Evolutionary conservation across 2,113 vertebrate species (phyloP).

Genomic region (Platysternon megacephalum): DNA sequence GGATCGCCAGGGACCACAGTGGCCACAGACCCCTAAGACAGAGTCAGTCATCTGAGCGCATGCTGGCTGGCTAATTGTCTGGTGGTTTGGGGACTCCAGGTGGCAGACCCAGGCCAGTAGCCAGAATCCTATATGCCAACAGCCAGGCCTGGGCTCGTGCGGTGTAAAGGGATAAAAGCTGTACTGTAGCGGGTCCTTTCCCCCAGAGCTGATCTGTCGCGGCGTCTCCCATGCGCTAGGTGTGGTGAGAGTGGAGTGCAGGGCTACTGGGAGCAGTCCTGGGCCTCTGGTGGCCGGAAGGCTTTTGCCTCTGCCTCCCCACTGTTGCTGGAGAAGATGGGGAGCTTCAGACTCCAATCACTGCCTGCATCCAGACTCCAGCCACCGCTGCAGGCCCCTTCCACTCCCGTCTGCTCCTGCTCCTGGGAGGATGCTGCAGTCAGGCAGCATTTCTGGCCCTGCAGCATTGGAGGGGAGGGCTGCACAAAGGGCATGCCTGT

Average conservation of each 20-base stretch:
- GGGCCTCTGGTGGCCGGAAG: neutral
- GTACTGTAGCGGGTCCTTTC: too few species aligned
- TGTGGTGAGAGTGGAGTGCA: neutral
- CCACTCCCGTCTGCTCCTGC: neutral
- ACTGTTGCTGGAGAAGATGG: neutral
- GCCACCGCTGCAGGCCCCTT: neutral
- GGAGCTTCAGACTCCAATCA: too few species aligned
- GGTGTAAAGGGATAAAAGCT: too few species aligned
- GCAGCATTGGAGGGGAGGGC: too few species aligned
- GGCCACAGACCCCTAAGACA: too few species aligned
- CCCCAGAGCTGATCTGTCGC: neutral
- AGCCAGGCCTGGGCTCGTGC: too few species aligned
- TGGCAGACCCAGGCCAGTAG: too few species aligned
- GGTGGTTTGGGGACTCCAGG: too few species aligned
- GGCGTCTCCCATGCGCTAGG: neutral
- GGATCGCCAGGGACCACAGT: too few species aligned
- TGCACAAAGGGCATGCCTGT: neutral
- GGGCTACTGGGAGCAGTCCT: too few species aligned
- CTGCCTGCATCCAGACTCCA: neutral
- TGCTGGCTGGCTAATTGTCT: neutral
- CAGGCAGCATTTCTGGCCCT: neutral
- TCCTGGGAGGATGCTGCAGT: too few species aligned
- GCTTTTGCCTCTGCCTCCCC: neutral
- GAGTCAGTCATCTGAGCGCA: neutral
- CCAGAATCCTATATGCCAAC: too few species aligned